A percentile compares a stretch with the other conserved stretches of the same genome.
Evolutionary conservation across 2,888 invertebrate genomes (phyloP).

Genomic region (Hoplodrina blanda): DNA sequence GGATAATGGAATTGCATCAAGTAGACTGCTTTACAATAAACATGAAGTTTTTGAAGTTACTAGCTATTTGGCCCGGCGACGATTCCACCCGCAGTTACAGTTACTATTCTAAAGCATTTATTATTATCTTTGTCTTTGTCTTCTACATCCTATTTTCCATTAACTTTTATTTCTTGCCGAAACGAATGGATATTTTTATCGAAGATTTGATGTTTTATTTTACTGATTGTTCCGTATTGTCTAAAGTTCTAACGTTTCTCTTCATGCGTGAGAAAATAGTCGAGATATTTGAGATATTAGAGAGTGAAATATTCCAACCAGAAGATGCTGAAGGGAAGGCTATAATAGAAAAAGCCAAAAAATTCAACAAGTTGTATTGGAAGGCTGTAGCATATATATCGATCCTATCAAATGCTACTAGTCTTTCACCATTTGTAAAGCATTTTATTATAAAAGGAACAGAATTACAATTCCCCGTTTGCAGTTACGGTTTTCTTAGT

Average conservation of each 20-base stretch:
- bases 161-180: constrained; percentile 75
- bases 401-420: constrained; percentile 63
- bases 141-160: constrained; percentile 67
- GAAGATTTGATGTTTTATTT: constrained; percentile 79
- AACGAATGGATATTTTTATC: constrained; percentile 72
- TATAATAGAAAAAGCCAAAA: constrained; percentile 72
- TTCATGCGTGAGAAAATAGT: constrained; percentile 68
- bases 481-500: constrained; percentile 75
- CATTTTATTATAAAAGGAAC: constrained; percentile 68
- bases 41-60: constrained; percentile 72
- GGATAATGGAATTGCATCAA: constrained; percentile 65
- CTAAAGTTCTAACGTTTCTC: constrained; percentile 75
- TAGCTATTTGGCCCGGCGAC: constrained; percentile 71
- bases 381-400: constrained; percentile 70
- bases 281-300: constrained; percentile 68
- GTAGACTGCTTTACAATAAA: constrained; percentile 76
- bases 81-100: constrained; percentile 60
- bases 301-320: constrained; percentile 76
- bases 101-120: constrained; percentile 67
- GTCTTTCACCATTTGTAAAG: constrained; percentile 67
- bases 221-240: constrained; percentile 68
- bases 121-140: constrained; percentile 64
- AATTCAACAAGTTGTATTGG: constrained; percentile 71
- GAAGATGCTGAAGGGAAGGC: constrained; percentile 60
- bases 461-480: constrained; percentile 70